Base-by-base conservation (phyloP, 2,888 invertebrate genomes). In the Coecobrya sp. region DNA sequence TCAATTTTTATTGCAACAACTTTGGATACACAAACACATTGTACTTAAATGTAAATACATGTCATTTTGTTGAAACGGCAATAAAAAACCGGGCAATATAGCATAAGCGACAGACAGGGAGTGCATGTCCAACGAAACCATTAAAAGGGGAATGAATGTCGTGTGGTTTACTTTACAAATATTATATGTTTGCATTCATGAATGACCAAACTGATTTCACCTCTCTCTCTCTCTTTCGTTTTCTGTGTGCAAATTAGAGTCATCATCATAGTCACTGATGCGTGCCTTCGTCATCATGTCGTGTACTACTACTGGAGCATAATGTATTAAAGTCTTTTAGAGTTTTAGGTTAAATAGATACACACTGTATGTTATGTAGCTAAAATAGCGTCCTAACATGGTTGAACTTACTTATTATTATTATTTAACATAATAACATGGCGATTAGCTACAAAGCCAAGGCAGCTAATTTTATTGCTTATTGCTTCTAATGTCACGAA, bases 81-180 rank as follows among this genome's bases (percentile, higher is more conserved):
- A 55, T 19, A 84, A 42, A 62, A 59, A 82, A 65, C 19, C 82
- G 82, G 82, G 62, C 59, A 82, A 19, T 19, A 45, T 11, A 2
- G 16, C 11, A 42, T 11, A 45, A 76, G n/a, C 25, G 13, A 22
- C 76, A 76, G 79, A 79, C 79, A 79, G 7, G 49, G 45, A 10
- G 22, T 82, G 27, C 82, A 82, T 82, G 62, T 82, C 42, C 82
- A 62, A 82, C 59, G 16, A 82, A 62, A 45, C 82, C 62, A 82
- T 82, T 82, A 59, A 36, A 82, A 42, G 22, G n/a, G 59, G 62
- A 42, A 59, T 82, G 36, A 55, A 42, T 19, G 84, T n/a, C n/a
- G n/a, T 84, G 65, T 82, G 62, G 84, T 84, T 84, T 27, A 30
- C 81, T 81, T 84, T 25, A 65, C 84, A 84, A 84, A 84, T 84